Evolutionary conservation across 2,888 invertebrate species (phyloP).

Genomic region (Pseudococcus jackbeardsleyi): DNA sequence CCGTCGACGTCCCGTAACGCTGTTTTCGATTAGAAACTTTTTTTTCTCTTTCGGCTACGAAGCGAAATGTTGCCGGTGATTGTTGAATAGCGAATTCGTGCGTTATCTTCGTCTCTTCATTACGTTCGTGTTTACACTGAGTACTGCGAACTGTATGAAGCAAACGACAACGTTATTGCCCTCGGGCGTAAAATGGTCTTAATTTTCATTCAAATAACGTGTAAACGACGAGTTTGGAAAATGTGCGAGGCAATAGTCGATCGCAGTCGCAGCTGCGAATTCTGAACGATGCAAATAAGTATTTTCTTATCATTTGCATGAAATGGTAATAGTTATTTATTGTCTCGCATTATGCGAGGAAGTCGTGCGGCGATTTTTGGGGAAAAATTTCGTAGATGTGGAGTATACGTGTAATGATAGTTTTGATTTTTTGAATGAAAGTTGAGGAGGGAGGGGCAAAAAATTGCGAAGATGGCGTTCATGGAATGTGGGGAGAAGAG

Average conservation of each 20-base stretch:
- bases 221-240: neutral
- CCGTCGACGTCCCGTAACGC: neutral
- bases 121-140: slow-evolving; percentile 29
- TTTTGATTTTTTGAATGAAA: no score
- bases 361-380: neutral
- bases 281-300: neutral
- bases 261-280: neutral
- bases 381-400: neutral
- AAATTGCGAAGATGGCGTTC: no score
- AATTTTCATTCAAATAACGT: slow-evolving; percentile 33
- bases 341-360: neutral
- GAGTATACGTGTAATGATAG: neutral
- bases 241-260: slow-evolving; percentile 1
- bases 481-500: no score
- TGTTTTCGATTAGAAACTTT: slow-evolving; percentile 1
- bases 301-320: neutral
- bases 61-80: neutral
- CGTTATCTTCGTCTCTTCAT: slow-evolving; percentile 20
- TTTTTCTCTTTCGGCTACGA: neutral
- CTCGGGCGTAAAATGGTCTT: slow-evolving; percentile 25
- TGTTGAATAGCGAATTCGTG: slow-evolving; percentile 27
- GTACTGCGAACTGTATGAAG: neutral
- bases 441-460: no score
- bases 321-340: neutral
- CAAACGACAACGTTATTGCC: slow-evolving; percentile 3